Evolutionary conservation across 2,797 vertebrate species (phyloP).

Genomic region (Pseudomugil gertrudae): DNA sequence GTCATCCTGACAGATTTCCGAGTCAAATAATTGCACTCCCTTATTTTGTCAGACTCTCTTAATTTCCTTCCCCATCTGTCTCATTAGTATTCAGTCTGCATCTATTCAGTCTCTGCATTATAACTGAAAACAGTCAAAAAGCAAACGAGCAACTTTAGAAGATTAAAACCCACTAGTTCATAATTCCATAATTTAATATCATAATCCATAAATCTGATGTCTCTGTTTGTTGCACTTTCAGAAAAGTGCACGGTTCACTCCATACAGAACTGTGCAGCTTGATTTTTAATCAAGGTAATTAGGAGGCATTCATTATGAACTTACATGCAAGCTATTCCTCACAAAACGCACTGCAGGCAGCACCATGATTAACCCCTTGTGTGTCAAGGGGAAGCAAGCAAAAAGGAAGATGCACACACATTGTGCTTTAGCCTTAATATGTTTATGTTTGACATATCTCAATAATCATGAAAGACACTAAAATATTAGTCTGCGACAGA

Average conservation of each 20-base stretch:
- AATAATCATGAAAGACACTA: too few species aligned
- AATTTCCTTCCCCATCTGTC: slow-evolving; percentile 22
- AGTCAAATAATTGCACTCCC: slow-evolving; percentile 31
- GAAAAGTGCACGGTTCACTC: neutral
- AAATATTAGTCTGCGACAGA: too few species aligned
- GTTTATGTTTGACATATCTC: too few species aligned
- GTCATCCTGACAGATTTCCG: slow-evolving; percentile 27
- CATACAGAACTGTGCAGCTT: neutral
- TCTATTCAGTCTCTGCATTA: slow-evolving; percentile 48
- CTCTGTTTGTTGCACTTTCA: too few species aligned
- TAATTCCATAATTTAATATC: too few species aligned
- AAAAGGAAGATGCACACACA: too few species aligned
- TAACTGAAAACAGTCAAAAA: slow-evolving; percentile 35
- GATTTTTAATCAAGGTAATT: neutral
- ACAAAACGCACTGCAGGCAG: too few species aligned
- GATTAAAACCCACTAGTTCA: slow-evolving; percentile 31
- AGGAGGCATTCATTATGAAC: neutral
- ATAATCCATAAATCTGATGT: too few species aligned
- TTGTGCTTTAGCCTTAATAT: too few species aligned
- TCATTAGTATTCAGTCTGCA: slow-evolving; percentile 45
- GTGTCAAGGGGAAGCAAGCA: too few species aligned
- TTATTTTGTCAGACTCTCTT: slow-evolving; percentile 26
- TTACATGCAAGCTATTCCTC: too few species aligned
- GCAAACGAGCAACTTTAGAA: neutral
- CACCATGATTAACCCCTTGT: too few species aligned